Conservation (phyloP, 2,113 vertebrate species). For the Zapus hudsonius region DNA sequence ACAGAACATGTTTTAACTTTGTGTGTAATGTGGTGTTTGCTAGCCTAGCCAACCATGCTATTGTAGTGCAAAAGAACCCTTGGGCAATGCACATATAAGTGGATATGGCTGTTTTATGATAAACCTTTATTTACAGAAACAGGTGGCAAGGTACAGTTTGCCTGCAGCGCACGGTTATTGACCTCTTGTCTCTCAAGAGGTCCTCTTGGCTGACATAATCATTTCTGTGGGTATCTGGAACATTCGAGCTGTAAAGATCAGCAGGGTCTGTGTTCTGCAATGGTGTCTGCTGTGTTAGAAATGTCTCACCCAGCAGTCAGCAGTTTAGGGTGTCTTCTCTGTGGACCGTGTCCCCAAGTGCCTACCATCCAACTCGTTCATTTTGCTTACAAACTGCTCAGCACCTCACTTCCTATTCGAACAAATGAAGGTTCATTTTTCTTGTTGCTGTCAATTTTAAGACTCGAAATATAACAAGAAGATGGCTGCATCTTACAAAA, state of each 20-base stretch:
- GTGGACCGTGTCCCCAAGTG: too few species aligned
- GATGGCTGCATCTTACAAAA: slow-evolving; percentile 49
- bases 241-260: neutral
- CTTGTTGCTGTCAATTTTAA: slow-evolving; percentile 42
- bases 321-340: neutral
- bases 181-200: neutral
- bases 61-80: neutral
- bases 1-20: neutral
- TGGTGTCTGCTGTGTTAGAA: neutral
- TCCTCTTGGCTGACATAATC: neutral
- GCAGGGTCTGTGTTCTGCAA: neutral
- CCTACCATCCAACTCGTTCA: neutral
- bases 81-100: neutral
- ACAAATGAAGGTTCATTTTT: slow-evolving; percentile 33
- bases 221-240: neutral
- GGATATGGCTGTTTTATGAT: neutral
- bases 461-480: slow-evolving; percentile 34
- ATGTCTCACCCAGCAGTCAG: neutral
- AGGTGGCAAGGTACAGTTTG: neutral
- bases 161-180: neutral
- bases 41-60: neutral
- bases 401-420: neutral
- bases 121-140: neutral
- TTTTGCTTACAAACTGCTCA: slow-evolving; percentile 1
- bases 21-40: neutral